Evolutionary conservation across 2,797 vertebrate genomes (phyloP).

Genomic region (Scolopax bukidnonensis): DNA sequence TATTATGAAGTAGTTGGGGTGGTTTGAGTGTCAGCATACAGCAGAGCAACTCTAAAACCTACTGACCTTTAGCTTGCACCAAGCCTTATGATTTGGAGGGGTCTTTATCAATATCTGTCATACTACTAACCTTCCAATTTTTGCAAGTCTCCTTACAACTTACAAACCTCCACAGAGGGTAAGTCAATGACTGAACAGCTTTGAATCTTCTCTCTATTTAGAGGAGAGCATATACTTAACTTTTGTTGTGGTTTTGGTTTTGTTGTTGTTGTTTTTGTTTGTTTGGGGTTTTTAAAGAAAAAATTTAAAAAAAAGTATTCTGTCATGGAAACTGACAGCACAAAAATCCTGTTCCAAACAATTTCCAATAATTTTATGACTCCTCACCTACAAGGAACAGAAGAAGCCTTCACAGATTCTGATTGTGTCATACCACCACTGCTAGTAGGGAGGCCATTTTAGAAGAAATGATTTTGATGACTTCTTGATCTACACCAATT

Average conservation of each 20-base stretch:
- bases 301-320: not conserved
- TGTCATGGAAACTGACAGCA: not conserved
- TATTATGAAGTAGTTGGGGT: not conserved
- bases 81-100: not conserved
- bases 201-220: not conserved
- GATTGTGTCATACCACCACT: not conserved
- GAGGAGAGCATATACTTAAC: not conserved
- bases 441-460: not conserved
- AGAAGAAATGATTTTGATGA: not conserved
- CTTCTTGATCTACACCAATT: not conserved
- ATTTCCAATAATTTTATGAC: not conserved
- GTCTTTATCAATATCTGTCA: not conserved
- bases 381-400: not conserved
- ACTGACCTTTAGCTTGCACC: not conserved
- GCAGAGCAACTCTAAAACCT: not conserved
- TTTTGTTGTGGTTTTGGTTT: no score
- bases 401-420: not conserved
- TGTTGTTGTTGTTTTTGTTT: no score
- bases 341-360: not conserved
- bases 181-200: not conserved
- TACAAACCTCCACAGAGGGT: not conserved
- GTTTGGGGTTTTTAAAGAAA: not conserved
- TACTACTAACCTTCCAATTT: not conserved
- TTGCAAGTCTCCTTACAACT: not conserved
- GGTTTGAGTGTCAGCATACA: not conserved